Evolutionary conservation across 2,888 invertebrate genomes (phyloP), one percentile per base, ranked within the genome.

Genomic region (Luperina testacea): DNA sequence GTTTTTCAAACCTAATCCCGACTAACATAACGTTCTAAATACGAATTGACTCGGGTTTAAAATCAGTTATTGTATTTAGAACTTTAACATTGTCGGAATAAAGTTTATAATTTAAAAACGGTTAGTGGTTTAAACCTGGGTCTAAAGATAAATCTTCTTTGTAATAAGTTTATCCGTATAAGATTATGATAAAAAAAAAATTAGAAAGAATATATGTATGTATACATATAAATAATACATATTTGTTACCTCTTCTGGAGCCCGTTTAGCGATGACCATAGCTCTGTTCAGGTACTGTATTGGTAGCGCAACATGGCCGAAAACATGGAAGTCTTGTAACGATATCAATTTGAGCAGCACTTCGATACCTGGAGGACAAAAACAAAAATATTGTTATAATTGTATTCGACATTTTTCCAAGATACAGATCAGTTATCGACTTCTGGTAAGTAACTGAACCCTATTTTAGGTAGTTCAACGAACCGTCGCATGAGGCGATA

Each of bases 271-370:
- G 1, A 98, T 97, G 8, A 98, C 69, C 77, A 98, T 96, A 0
- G 98, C 96, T 90, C 97, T 97, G 88, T 97, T 97, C 45, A 98
- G 94, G 80, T 97, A 97, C 77, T 98, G 98, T 82, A 98, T 97
- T 0, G 98, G 98, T 0, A 98, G 97, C 0, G 98, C 98, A 0
- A 98, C 92, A 88, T 98, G 97, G 0, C 98, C 97, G 88, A 98
- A 98, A 0, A 98, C 94, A 93, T 98, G 97, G 93, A 98, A 98
- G 88, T 98, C 97, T 86, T 97, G 97, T 15, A 97, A 91, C 13
- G 97, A 97, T 38, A 97, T 93, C 57, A 98, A 91, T 79, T 97
- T 97, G 17, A 98, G 97, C 0, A 98, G 94, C 0, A 97, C 94
- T 94, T 98, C 98, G 48, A 97, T 90, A 72, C 98, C 98, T 83